A percentile compares a stretch with the other conserved stretches of the same genome.
Evolutionary conservation across 2,797 vertebrate genomes (phyloP).

Genomic region (Nyctalus aviator): DNA sequence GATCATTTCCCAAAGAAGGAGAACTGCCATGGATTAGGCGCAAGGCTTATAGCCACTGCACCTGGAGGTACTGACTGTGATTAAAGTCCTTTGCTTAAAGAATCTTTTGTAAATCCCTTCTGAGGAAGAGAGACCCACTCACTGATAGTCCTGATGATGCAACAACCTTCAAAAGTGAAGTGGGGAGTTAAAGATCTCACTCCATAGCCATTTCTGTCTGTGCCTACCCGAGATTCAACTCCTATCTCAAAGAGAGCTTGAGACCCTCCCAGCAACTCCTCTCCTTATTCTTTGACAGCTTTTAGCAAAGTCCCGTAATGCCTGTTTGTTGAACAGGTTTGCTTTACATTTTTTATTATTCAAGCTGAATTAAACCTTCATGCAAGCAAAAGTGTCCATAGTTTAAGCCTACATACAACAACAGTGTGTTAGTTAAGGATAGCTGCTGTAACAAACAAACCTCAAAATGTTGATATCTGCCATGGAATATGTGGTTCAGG

Average conservation of each 20-base stretch:
- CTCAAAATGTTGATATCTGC: neutral
- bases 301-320: neutral
- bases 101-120: constrained; percentile 74
- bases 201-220: rapidly evolving
- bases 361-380: neutral
- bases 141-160: neutral
- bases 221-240: no score
- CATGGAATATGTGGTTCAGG: neutral
- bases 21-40: constrained; percentile 87
- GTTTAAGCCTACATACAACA: neutral
- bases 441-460: neutral
- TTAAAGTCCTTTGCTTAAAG: constrained; percentile 77
- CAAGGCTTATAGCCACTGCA: constrained; percentile 76
- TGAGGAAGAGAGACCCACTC: constrained; percentile 43
- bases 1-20: constrained; percentile 86
- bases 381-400: neutral
- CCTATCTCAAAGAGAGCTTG: neutral
- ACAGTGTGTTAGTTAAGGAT: neutral
- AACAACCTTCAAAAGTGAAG: constrained; percentile 40
- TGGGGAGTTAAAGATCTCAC: constrained; percentile 6
- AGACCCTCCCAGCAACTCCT: neutral
- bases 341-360: neutral
- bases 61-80: constrained; percentile 72
- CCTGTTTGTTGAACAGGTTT: neutral
- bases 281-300: neutral